A percentile compares a stretch with the other conserved stretches of the same genome.
phyloP scores from a whole-genome alignment of 2,113 vertebrate species.

The Poecilia latipinna region DNA sequence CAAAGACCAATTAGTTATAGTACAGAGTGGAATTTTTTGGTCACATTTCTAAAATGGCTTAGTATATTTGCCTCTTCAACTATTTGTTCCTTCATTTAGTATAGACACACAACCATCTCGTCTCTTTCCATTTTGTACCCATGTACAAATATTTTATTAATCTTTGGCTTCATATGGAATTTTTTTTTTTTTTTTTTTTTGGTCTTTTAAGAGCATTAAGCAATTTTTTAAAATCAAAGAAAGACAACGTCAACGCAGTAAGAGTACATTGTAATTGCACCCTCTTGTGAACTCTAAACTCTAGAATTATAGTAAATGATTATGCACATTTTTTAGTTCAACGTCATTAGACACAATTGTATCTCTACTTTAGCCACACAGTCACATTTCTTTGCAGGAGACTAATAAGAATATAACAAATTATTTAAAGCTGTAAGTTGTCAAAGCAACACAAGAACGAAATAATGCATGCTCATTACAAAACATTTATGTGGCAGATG shows the following conservation, averaged over 20 bases:
- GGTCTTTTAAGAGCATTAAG: background rate
- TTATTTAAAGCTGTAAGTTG: background rate
- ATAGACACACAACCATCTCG: background rate
- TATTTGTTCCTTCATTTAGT: background rate
- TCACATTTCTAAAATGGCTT: background rate
- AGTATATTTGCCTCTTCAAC: background rate
- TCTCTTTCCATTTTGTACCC: background rate
- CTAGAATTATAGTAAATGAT: background rate
- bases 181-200: background rate
- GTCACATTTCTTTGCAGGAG: background rate
- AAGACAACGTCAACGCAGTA: background rate
- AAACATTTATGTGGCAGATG: background rate
- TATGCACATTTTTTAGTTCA: background rate
- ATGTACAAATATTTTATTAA: background rate
- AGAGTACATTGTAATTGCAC: background rate
- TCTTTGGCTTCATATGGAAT: too few relatives aligned
- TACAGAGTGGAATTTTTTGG: background rate
- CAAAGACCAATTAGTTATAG: background rate
- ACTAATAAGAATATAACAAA: background rate
- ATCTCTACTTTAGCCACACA: background rate
- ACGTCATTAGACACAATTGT: background rate
- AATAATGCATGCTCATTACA: background rate
- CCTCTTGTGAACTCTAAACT: background rate
- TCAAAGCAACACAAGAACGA: background rate
- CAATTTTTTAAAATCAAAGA: background rate